phyloP scores from a whole-genome alignment of 2,113 vertebrate genomes.

The Globicephala melas region DNA sequence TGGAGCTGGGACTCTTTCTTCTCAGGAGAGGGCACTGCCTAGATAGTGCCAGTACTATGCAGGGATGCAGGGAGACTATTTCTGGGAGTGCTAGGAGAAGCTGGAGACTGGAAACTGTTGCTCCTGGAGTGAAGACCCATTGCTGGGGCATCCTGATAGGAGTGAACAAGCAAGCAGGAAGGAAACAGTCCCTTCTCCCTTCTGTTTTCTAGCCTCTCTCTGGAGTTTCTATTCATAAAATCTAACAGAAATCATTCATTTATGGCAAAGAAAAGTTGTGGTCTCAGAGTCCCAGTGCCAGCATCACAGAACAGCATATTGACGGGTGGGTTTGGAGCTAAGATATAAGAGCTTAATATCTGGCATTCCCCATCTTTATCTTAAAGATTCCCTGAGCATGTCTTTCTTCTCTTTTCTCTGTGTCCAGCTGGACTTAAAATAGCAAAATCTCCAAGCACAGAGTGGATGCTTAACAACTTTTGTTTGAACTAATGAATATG shows the following conservation, averaged over 20 bases:
- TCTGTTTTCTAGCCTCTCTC: neutral
- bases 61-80: neutral
- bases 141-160: neutral
- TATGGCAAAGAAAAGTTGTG: neutral
- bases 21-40: neutral
- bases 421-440: neutral
- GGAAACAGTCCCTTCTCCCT: neutral
- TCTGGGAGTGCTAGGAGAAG: neutral
- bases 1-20: neutral
- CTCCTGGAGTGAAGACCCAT: neutral
- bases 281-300: neutral
- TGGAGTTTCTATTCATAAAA: neutral
- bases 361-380: neutral
- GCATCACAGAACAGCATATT: neutral
- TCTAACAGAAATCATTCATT: neutral
- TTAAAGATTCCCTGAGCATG: neutral
- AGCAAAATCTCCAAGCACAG: neutral
- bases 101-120: neutral
- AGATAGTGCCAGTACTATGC: neutral
- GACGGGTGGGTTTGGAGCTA: neutral
- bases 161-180: neutral
- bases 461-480: neutral
- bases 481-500: neutral
- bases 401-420: neutral
- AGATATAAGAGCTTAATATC: neutral